Base-by-base conservation (phyloP, 1,140 invertebrate genomes). In the Chionoecetes opilio region DNA sequence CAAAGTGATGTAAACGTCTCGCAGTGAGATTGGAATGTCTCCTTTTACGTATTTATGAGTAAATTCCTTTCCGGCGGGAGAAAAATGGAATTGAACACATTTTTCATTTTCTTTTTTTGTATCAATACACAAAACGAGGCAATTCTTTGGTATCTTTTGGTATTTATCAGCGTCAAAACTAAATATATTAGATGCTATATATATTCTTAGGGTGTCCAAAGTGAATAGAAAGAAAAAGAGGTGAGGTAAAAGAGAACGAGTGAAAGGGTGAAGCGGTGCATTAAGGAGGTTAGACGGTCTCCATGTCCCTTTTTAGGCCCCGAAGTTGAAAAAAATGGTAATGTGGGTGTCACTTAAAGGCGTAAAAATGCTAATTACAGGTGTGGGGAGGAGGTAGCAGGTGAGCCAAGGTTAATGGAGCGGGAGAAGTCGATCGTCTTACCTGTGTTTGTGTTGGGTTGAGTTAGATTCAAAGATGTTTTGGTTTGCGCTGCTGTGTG, bases 361-460 rank as follows among this genome's bases (percentile, higher is more conserved):
- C 63, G 63, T 75, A 75, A 75, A 75, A 75, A 75, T 75, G 63
- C 63, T 75, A 75, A 75, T 75, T 75, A 75, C 63, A 75, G 63
- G 63, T 75, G 63, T 8, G 63, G n/a, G 63, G 63, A 75, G 63
- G 63, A 75, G 63, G 63, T n/a, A 26, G 63, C 63, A 75, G 63
- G 63, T 75, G 63, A 75, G 9, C 63, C 21, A 75, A 75, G 63
- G 63, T 75, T 75, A 75, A 75, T 75, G 63, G n/a, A 26, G 63
- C 63, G 8, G 63, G 63, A 75, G 63, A n/a, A 75, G 63, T 26
- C 21, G n/a, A n/a, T n/a, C n/a, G 21, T 26, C 63, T 75, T n/a
- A 75, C 63, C 63, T 75, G 63, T 75, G n/a, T 75, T 75, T 75
- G 63, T 75, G 63, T 75, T 75, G 63, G 0, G 21, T 21, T 75